These are phyloP conservation scores for Epizoanthus stellaris DNA, from an alignment of 92 coral and sea anemone species.

Conservation along the genomic window DNA sequence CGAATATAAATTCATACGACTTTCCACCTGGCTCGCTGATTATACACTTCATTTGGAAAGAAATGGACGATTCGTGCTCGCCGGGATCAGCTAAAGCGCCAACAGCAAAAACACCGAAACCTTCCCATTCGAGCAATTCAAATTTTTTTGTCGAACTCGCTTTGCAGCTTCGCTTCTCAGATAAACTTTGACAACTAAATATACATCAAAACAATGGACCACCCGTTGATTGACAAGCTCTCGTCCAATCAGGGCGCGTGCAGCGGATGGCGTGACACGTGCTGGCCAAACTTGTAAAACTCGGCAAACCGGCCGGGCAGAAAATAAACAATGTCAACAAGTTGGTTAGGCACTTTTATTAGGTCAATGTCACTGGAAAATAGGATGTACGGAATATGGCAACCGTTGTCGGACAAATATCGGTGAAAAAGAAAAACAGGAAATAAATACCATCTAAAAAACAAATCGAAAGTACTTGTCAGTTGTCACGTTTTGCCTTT, in stretches of 20 bases:
- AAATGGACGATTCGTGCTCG: conserved; percentile 50
- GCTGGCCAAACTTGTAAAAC: conserved; percentile 73
- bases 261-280: conserved; percentile 38
- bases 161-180: conserved; percentile 33
- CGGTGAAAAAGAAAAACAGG: too few relatives aligned
- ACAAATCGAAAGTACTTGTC: too few relatives aligned
- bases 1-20: conserved; percentile 89
- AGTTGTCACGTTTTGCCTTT: too few relatives aligned
- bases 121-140: conserved; percentile 24
- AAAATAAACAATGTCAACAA: too few relatives aligned
- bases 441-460: too few relatives aligned
- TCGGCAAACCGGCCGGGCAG: conserved; percentile 63
- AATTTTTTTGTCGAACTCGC: conserved; percentile 37
- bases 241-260: conserved; percentile 77
- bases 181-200: conserved; percentile 42
- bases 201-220: conserved; percentile 39
- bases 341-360: too few relatives aligned
- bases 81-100: conserved; percentile 25
- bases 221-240: conserved; percentile 62
- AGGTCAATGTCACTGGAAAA: too few relatives aligned
- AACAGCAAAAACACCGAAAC: conserved; percentile 3
- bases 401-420: too few relatives aligned
- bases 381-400: too few relatives aligned
- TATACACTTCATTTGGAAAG: conserved; percentile 79
- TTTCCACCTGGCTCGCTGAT: conserved; percentile 89